These are phyloP conservation scores for Ophiothrix spiculata DNA, from an alignment of 35 echinoderm and acorn worm genomes.

Conservation along the genomic window DNA sequence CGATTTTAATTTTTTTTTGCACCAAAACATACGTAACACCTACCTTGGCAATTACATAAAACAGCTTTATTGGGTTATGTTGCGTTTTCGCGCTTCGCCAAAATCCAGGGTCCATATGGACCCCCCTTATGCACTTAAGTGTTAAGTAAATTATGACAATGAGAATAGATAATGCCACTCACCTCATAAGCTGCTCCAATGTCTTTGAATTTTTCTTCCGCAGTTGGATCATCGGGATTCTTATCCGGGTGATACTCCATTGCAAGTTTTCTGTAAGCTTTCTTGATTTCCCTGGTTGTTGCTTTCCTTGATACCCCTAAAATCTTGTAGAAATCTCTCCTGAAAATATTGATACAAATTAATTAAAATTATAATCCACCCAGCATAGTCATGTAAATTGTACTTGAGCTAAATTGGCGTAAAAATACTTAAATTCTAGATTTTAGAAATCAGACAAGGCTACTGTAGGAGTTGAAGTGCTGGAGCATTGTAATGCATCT, in stretches of 20 bases:
- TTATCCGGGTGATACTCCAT: conserved; percentile 94
- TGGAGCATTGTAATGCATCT: background rate
- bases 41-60: no score
- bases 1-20: no score
- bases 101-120: no score
- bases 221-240: conserved; percentile 71
- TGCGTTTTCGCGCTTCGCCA: no score
- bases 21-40: no score
- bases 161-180: no score
- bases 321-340: conserved; percentile 96
- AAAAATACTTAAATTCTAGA: background rate
- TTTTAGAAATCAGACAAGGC: background rate
- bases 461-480: background rate
- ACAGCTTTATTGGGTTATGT: no score
- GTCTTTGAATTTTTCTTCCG: conserved; percentile 89
- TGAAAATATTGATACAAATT: conserved; percentile 21
- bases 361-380: background rate
- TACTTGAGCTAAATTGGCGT: background rate
- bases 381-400: background rate
- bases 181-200: conserved; percentile 96
- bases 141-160: no score
- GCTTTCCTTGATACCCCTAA: conserved; percentile 71
- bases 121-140: no score
- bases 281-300: conserved; percentile 79
- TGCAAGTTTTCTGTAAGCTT: conserved; percentile 90